Evolutionary conservation across 1,140 invertebrate species (phyloP).

Genomic region (Apis laboriosa): DNA sequence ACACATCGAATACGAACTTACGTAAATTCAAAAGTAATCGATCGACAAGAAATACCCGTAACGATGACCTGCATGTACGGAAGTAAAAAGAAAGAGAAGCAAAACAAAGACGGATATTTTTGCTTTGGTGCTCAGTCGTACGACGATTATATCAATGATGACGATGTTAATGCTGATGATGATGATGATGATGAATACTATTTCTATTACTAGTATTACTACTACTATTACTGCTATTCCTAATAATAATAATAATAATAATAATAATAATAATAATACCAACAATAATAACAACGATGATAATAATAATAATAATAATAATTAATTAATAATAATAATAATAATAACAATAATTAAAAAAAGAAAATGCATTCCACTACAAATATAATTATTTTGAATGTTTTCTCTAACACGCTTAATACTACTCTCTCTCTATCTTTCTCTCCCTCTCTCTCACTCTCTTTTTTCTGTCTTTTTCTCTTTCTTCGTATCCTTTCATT

Average conservation of each 20-base stretch:
- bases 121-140: background rate
- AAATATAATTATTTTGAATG: constrained; percentile 36
- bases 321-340: constrained; percentile 46
- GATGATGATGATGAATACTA: background rate
- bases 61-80: constrained; percentile 1
- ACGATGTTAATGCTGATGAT: background rate
- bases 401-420: background rate
- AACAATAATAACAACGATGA: constrained; percentile 19
- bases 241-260: background rate
- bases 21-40: background rate
- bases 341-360: constrained; percentile 42
- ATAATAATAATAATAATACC: background rate
- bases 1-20: background rate
- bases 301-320: constrained; percentile 18
- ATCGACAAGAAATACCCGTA: constrained; percentile 12
- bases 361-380: constrained; percentile 67
- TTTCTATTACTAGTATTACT: background rate
- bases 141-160: background rate
- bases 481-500: constrained; percentile 37
- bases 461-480: background rate
- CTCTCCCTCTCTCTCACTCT: background rate
- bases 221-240: constrained; percentile 20
- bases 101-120: background rate
- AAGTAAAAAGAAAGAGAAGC: background rate
- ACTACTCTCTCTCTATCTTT: constrained; percentile 10